Conservation (phyloP, 2,888 invertebrate species). For the Pogonocherus hispidulus region DNA sequence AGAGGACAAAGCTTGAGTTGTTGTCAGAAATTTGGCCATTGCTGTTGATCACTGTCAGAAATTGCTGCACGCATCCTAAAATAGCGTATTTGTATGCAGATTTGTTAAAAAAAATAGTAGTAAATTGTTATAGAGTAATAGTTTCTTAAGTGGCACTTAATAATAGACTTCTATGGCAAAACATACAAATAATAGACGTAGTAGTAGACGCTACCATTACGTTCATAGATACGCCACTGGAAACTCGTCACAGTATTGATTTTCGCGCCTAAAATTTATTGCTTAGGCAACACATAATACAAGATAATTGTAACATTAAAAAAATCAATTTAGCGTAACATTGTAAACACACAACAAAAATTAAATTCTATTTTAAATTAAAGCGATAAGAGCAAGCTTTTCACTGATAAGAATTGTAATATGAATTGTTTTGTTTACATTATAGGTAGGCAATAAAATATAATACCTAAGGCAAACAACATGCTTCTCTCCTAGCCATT, state of each 20-base stretch:
- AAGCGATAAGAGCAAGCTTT: background rate
- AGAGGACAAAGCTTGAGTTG: constrained; percentile 44
- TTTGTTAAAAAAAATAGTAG: too few species aligned
- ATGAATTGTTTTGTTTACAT: background rate
- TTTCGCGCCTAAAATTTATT: background rate
- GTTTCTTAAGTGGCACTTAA: too few species aligned
- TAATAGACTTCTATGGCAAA: too few species aligned
- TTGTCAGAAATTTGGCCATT: constrained; percentile 44
- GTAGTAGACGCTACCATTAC: too few species aligned
- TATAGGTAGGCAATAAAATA: background rate
- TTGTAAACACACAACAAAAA: background rate
- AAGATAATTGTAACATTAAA: background rate
- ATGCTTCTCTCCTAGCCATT: too few species aligned
- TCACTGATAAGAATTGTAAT: constrained; percentile 1
- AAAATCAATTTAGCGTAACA: background rate
- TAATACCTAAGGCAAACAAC: background rate
- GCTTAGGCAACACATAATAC: constrained; percentile 9
- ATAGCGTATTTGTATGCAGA: constrained; percentile 3
- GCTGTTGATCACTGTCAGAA: constrained; percentile 34
- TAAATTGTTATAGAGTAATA: too few species aligned
- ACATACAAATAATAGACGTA: too few species aligned
- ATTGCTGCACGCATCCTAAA: constrained; percentile 51
- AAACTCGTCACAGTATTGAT: background rate
- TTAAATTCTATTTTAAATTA: background rate
- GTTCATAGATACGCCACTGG: background rate